phyloP scores from a whole-genome alignment of 2,797 vertebrate genomes.

The Chromis chromis region DNA sequence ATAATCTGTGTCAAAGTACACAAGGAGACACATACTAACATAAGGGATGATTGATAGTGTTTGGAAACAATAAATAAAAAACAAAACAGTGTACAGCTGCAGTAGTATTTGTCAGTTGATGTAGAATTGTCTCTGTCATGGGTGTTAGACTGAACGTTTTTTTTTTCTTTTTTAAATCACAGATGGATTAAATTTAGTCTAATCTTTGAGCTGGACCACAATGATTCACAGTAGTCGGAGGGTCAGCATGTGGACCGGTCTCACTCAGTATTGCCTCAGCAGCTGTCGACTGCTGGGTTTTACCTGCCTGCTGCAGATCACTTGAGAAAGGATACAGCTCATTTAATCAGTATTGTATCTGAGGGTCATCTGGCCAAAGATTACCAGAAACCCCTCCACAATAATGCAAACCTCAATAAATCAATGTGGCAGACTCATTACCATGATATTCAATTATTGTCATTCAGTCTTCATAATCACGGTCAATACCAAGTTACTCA shows the following conservation, averaged over 20 bases:
- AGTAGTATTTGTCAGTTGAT: conserved; percentile 11
- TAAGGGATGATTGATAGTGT: conserved; percentile 62
- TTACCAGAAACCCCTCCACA: conserved; percentile 8
- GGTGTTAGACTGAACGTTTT: not conserved
- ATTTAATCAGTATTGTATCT: conserved; percentile 12
- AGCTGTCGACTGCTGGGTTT: conserved; percentile 32
- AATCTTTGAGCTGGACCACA: conserved; percentile 29
- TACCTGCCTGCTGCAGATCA: conserved; percentile 39
- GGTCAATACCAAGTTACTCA: conserved; percentile 2
- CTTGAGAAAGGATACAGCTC: not conserved
- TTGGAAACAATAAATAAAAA: conserved; percentile 66
- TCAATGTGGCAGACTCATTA: conserved; percentile 1
- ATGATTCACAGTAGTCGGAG: conserved; percentile 18
- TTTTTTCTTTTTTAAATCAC: too few relatives aligned
- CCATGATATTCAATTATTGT: conserved; percentile 8
- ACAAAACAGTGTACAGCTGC: conserved; percentile 16
- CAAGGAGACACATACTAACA: conserved; percentile 57
- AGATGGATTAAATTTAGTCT: conserved; percentile 30
- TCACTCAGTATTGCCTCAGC: not conserved
- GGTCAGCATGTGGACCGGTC: conserved; percentile 10
- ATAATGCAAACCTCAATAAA: conserved; percentile 7
- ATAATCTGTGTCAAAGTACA: conserved; percentile 77
- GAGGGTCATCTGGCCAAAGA: conserved; percentile 27
- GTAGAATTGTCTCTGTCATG: not conserved
- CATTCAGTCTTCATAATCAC: conserved; percentile 10